Evolutionary conservation across 1,140 invertebrate genomes (phyloP), one percentile per base, ranked within the genome.

Genomic region (Drosophila ficusphila): DNA sequence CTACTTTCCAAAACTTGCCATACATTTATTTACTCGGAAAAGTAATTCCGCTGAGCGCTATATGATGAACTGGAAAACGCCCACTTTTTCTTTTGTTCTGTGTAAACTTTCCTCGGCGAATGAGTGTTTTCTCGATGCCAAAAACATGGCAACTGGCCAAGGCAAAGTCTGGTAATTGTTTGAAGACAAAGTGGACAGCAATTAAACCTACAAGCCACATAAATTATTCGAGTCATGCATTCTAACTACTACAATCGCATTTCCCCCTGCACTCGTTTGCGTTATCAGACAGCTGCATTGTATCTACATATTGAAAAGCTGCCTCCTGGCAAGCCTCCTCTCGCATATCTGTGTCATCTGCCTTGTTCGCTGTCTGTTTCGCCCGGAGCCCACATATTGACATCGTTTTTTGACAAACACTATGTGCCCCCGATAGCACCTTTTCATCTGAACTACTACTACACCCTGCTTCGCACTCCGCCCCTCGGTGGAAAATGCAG

Each of bases 401-500:
- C 79, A 83, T 83, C 56, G 42, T 83, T 83, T 83, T 83, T 79
- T 68, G 79, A 78, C 79, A 83, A 74, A 82, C 79, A 65, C 61
- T 38, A 52, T 53, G 25, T 62, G 39, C 38, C 46, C 46, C 44
- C 51, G 58, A 73, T 72, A 62, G 34, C 56, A 56, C 39, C 65
- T 51, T 54, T 44, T 16, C 64, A 67, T 41, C 21, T 31, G 21
- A 51, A 33, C 44, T 51, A 65, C 34, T 39, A 33, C 44, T 51
- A 65, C 34, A 64, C 23, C 33, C 60, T 33, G 19, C 19, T 23
- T 23, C 12, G 27, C 62, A 39, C 36, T 8, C 42, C 23, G 29
- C 54, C 36, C 8, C 51, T 16, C 27, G 46, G 14, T 4, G 25
- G 76, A 56, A 79, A 51, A 73, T 75, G 75, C 58, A 75, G 70